Evolutionary conservation across 2,888 invertebrate species (phyloP).

Genomic region (Gasteruption jaculator): DNA sequence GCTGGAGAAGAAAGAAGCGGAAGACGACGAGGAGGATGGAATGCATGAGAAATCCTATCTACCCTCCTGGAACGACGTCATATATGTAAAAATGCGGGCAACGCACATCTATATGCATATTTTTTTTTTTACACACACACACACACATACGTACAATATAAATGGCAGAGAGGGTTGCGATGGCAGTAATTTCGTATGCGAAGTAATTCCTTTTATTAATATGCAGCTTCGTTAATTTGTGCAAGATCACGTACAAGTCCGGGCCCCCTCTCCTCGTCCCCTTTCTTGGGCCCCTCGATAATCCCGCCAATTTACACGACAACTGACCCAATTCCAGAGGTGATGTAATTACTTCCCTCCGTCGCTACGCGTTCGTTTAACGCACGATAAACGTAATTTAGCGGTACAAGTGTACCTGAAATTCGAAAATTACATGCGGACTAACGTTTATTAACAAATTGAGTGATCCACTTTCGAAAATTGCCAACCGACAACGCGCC

Average conservation of each 20-base stretch:
- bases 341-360: too few species aligned
- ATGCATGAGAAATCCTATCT: conserved; percentile 18
- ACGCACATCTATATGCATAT: too few species aligned
- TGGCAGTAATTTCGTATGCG: conserved; percentile 9
- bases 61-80: conserved; percentile 14
- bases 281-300: neutral
- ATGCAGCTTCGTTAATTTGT: conserved; percentile 39
- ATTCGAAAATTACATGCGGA: too few species aligned
- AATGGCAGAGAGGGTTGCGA: neutral
- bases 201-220: conserved; percentile 31
- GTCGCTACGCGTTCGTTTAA: conserved; percentile 14
- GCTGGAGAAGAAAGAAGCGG: conserved; percentile 14
- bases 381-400: conserved; percentile 9
- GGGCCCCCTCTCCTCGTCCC: neutral
- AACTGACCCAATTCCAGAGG: too few species aligned
- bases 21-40: conserved; percentile 14
- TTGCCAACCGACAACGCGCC: too few species aligned
- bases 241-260: conserved; percentile 44
- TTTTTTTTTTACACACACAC: too few species aligned
- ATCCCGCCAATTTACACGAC: too few species aligned
- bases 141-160: conserved; percentile 15
- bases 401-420: too few species aligned
- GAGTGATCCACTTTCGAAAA: too few species aligned
- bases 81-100: too few species aligned
- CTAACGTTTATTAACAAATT: too few species aligned